Evolutionary conservation across 2,888 invertebrate species (phyloP), one percentile per base, ranked within the genome.

Genomic region (Didymodactylos carnosus): DNA sequence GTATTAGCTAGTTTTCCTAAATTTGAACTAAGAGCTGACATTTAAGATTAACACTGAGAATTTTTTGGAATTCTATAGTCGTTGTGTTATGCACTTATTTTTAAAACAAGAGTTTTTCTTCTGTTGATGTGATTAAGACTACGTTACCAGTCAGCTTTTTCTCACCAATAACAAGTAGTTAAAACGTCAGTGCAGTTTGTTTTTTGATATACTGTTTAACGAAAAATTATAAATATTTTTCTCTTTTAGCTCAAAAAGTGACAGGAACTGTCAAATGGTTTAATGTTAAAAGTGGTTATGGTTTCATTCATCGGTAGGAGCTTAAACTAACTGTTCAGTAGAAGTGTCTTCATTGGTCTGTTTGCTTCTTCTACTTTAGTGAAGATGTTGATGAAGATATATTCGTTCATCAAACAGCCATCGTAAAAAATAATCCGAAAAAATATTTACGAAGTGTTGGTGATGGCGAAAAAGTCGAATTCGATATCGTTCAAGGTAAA

Each of bases 361-460:
- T 51, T 35, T 14, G 29, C 4, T n/a, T 53, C n/a, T 53, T 6
- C 1, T 78, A 77, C 83, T 85, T 69, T 83, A 90, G 91, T 84
- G 91, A 92, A 86, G 94, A 95, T 87, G 94, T 92, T 81, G 92
- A 93, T 87, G 94, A 94, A 86, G 95, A 95, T 87, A 94, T 95
- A 79, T 95, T 95, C 87, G 94, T 95, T 80, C 95, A 95, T 87
- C 95, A 94, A 87, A 89, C 92, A 80, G 95, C 95, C 82, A 95
- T 97, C 83, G 88, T 89, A 79, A 93, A 92, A 86, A 95, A 95
- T 87, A 97, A 97, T 85, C 94, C 94, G 78, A 91, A 91, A 84
- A 97, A 97, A 87, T 91, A 91, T 83, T 92, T 95, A 84, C 90
- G 94, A 83, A 94, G 94, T 84, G 94, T 97, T 80, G 94, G 94